These are phyloP conservation scores for Hemiprocne comata DNA, from an alignment of 2,113 vertebrate species.

Conservation along the genomic window DNA sequence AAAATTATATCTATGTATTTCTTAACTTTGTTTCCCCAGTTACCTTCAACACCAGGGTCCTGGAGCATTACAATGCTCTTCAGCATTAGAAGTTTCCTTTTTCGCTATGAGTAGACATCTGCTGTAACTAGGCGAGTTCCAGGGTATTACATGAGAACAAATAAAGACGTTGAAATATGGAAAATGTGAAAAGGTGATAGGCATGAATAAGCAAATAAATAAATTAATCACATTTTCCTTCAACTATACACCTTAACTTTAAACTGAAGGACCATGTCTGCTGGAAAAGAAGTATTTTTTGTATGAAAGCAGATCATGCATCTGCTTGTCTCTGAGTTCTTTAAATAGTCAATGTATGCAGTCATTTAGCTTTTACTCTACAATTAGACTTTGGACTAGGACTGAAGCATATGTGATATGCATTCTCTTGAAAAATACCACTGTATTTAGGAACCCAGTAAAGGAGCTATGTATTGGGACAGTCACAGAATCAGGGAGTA, in stretches of 20 bases:
- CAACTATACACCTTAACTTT: neutral
- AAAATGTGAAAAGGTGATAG: neutral
- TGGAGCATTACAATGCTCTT: neutral
- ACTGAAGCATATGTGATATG: neutral
- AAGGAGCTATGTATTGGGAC: neutral
- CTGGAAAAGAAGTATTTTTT: neutral
- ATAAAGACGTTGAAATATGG: neutral
- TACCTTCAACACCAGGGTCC: neutral
- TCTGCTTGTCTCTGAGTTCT: constrained; percentile 46
- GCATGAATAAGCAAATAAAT: constrained; percentile 14
- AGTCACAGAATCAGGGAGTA: neutral
- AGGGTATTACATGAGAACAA: neutral
- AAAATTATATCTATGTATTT: neutral
- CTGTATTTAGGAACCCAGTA: neutral
- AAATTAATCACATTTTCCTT: constrained; percentile 8
- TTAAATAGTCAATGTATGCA: constrained; percentile 31
- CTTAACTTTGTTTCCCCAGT: neutral
- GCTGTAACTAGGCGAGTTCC: neutral
- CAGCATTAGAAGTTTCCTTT: constrained; percentile 22
- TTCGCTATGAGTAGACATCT: neutral
- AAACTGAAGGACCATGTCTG: neutral
- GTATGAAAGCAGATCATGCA: constrained; percentile 24
- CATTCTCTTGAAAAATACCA: neutral
- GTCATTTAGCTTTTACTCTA: constrained; percentile 7
- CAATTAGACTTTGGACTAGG: neutral